Evolutionary conservation across 1,140 invertebrate genomes (phyloP).

Genomic region (Heliconius eleuchia): DNA sequence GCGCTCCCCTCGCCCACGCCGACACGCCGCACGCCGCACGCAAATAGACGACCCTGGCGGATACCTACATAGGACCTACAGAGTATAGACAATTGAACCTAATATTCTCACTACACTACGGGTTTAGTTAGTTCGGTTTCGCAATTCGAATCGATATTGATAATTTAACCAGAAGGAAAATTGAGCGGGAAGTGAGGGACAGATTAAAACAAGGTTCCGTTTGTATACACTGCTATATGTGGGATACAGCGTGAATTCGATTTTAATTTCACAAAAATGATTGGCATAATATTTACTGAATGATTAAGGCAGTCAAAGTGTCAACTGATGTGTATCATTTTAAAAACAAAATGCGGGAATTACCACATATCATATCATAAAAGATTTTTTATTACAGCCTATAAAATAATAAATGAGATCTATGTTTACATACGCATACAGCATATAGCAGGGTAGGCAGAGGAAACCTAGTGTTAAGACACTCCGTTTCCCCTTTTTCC

Average conservation of each 20-base stretch:
- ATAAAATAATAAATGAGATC: neutral
- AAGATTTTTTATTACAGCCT: neutral
- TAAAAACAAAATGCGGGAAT: neutral
- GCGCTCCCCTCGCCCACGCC: slow-evolving; percentile 17
- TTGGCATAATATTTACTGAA: neutral
- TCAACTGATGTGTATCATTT: neutral
- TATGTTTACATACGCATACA: too few relatives aligned
- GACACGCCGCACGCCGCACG: slow-evolving; percentile 19
- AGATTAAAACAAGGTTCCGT: neutral
- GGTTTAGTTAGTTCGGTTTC: neutral
- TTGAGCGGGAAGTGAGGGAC: too few relatives aligned
- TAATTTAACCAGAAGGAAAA: too few relatives aligned
- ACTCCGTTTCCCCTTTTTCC: too few relatives aligned
- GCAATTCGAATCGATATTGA: neutral
- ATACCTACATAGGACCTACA: neutral
- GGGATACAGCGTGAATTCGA: too few relatives aligned
- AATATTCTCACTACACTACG: neutral
- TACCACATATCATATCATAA: neutral
- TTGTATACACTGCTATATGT: neutral
- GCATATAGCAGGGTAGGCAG: too few relatives aligned
- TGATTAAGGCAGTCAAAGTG: neutral
- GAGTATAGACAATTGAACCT: slow-evolving; percentile 24
- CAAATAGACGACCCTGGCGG: slow-evolving; percentile 36
- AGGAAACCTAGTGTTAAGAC: too few relatives aligned
- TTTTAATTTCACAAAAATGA: neutral